Evolutionary conservation across 2,113 vertebrate species (phyloP).

Genomic region (Hemiscyllium ocellatum): DNA sequence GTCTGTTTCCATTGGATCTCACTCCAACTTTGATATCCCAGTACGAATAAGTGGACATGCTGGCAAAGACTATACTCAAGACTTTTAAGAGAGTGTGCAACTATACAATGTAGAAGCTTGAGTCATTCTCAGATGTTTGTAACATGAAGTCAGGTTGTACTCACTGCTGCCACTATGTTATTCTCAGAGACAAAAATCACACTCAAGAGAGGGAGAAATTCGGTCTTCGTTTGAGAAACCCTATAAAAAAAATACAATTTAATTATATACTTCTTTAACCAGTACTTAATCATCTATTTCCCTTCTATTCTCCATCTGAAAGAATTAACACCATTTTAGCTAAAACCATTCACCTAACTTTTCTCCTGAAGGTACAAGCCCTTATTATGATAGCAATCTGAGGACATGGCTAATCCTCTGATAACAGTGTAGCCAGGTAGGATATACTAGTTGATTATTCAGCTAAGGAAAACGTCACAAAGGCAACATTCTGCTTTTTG

Average conservation of each 20-base stretch:
- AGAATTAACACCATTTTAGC: neutral
- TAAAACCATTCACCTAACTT: neutral
- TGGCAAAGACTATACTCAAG: neutral
- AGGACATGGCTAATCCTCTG: neutral
- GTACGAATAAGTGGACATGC: neutral
- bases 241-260: constrained; percentile 52
- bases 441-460: neutral
- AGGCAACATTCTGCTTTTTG: neutral
- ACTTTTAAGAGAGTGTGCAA: neutral
- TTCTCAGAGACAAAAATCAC: constrained; percentile 94
- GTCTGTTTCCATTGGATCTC: neutral
- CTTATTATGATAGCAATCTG: neutral
- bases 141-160: constrained; percentile 45
- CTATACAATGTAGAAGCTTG: neutral
- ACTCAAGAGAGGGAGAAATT: constrained; percentile 92
- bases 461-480: neutral
- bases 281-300: neutral
- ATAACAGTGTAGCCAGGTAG: neutral
- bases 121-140: neutral
- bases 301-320: neutral
- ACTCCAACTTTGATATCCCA: too few relatives aligned
- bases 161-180: constrained; percentile 91
- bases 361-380: neutral
- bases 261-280: constrained; percentile 15
- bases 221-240: constrained; percentile 91